Base-by-base conservation (phyloP, 2,888 invertebrate species). In the Drosophila pullipes region DNA sequence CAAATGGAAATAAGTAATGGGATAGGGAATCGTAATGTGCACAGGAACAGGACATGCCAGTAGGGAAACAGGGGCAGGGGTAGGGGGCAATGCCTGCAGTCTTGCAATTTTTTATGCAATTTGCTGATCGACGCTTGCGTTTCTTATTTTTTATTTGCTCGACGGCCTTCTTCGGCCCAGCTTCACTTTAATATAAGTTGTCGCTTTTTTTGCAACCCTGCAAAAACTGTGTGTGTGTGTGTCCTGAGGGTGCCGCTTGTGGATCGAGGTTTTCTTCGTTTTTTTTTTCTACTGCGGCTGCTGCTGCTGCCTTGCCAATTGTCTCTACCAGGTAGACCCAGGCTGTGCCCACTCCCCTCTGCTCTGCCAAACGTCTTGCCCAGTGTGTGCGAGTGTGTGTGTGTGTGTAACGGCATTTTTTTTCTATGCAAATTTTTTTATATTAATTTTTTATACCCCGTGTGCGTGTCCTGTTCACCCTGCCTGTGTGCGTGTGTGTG, bases 391-490 rank as follows among this genome's bases (percentile, higher is more conserved):
- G 28, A 28, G 41, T 30, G 50, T 59, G 58, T 62, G 31, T 52
- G 54, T 80, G 74, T 85, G 79, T 91, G 91, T 93, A 93, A 93
- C 92, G 93, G 92, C 87, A 92, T 92, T 92, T 92, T 92, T 92
- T 92, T 85, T 92, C 92, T 92, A 93, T 93, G 93, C 92, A 92
- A 93, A 92, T 92, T 91, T 90, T 90, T 83, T 83, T 87, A 84
- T 91, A 91, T 91, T 89, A 87, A 91, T 90, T 91, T 90, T 91
- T 84, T 85, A 87, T 90, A 74, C 80, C 73, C 85, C 82, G 81
- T 70, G 82, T 83, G 82, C 78, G 76, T 80, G 85, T 74, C 71
- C 69, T 66, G 77, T 63, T 77, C 70, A 44, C 50, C 58, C 53
- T 74, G 64, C 60, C 33, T 35, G 25, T 33, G 39, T 50, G 50